Evolutionary conservation across 2,113 vertebrate genomes (phyloP).

Genomic region (Dermatemys mawii): DNA sequence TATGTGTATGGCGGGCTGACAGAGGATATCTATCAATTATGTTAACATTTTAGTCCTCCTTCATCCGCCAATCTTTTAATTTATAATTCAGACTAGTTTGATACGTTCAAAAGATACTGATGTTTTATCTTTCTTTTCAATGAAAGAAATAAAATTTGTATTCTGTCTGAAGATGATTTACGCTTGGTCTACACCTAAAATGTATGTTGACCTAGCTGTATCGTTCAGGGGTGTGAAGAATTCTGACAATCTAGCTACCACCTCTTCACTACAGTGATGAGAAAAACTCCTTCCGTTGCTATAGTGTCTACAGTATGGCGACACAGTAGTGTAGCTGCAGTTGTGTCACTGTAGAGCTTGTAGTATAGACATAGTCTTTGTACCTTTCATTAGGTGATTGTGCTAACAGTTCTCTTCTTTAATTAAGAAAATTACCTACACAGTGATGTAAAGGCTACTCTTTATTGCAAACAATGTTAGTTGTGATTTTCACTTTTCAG

Average conservation of each 20-base stretch:
- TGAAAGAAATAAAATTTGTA: background rate
- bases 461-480: constrained; percentile 12
- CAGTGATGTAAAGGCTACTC: constrained; percentile 17
- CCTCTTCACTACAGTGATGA: too few species aligned
- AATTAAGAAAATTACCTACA: constrained; percentile 9
- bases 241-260: too few species aligned
- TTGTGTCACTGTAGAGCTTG: too few species aligned
- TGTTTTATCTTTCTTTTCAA: constrained; percentile 43
- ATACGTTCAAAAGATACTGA: background rate
- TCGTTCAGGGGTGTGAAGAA: too few species aligned
- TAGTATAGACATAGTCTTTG: too few species aligned
- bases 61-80: constrained; percentile 1
- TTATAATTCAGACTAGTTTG: background rate
- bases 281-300: too few species aligned
- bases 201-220: too few species aligned
- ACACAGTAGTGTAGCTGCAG: too few species aligned
- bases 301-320: too few species aligned
- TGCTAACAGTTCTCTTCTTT: constrained; percentile 54
- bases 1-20: background rate
- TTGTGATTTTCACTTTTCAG: background rate
- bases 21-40: background rate
- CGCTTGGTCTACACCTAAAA: too few species aligned
- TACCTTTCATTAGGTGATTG: constrained; percentile 48
- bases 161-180: constrained; percentile 13
- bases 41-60: background rate